Conservation (phyloP, 2,797 vertebrate species). For the Chromobotia macracanthus region DNA sequence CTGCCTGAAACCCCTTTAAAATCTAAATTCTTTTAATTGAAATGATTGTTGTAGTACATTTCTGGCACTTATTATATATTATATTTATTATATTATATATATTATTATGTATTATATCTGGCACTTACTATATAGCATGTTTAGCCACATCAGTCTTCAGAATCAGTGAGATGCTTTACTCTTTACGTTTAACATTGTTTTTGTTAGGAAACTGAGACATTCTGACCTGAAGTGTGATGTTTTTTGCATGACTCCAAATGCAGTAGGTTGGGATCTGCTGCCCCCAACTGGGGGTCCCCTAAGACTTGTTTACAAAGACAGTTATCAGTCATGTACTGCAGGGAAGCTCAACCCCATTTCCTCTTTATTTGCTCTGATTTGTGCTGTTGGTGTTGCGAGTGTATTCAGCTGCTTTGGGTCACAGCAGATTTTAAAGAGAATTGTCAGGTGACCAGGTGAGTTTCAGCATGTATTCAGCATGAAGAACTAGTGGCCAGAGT, state of each 20-base stretch:
- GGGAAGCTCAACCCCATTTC: slow-evolving; percentile 31
- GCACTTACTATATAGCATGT: no score
- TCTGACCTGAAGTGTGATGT: slow-evolving; percentile 55
- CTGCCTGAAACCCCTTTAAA: neutral
- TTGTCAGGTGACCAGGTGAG: slow-evolving; percentile 54
- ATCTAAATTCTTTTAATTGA: neutral
- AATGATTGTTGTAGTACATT: neutral
- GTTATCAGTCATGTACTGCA: slow-evolving; percentile 22
- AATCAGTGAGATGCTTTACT: neutral
- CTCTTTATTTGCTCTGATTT: slow-evolving; percentile 21
- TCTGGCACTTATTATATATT: neutral
- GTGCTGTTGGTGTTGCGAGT: slow-evolving; percentile 45
- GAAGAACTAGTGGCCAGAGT: slow-evolving; percentile 46
- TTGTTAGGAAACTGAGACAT: slow-evolving; percentile 57
- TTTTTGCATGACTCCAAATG: slow-evolving; percentile 10
- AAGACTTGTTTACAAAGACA: slow-evolving; percentile 54
- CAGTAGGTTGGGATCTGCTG: slow-evolving; percentile 59
- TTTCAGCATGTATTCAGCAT: slow-evolving; percentile 43
- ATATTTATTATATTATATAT: no score
- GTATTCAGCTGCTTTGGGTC: slow-evolving; percentile 43
- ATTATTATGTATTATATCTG: no score
- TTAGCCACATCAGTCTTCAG: neutral
- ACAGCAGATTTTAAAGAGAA: slow-evolving; percentile 47
- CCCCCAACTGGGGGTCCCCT: slow-evolving; percentile 62
- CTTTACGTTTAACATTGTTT: slow-evolving; percentile 34